phyloP scores from a whole-genome alignment of 2,113 vertebrate species.

The Corythoichthys intestinalis region DNA sequence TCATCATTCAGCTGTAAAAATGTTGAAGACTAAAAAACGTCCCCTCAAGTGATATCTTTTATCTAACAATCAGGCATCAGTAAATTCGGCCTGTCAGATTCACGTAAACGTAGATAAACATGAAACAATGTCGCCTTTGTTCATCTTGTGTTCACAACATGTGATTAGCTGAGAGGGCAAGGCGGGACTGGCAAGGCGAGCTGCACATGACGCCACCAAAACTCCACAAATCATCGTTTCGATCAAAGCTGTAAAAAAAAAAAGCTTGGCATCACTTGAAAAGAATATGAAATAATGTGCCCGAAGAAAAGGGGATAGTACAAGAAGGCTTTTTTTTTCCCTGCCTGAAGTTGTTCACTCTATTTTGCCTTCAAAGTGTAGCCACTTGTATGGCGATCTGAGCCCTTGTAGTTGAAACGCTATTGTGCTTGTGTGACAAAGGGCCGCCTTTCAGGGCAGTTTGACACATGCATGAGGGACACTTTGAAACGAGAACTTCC shows the following conservation, averaged over 20 bases:
- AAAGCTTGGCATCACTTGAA: conserved; percentile 56
- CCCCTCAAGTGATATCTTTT: not conserved
- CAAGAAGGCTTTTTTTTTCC: conserved; percentile 11
- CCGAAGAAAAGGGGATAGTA: conserved; percentile 28
- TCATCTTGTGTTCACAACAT: conserved; percentile 29
- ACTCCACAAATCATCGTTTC: conserved; percentile 38
- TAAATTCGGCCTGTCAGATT: not conserved
- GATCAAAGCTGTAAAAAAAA: conserved; percentile 51
- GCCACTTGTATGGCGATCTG: conserved; percentile 64
- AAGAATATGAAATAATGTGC: conserved; percentile 61
- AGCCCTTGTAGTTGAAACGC: conserved; percentile 58
- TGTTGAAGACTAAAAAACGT: not conserved
- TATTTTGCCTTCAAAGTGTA: conserved; percentile 44
- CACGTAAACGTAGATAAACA: conserved; percentile 13
- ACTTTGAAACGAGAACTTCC: conserved; percentile 62
- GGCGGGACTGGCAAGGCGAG: not conserved
- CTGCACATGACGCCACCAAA: conserved; percentile 13
- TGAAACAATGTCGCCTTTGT: conserved; percentile 23
- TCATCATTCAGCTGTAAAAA: not conserved
- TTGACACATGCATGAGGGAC: conserved; percentile 66
- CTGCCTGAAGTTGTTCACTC: conserved; percentile 52
- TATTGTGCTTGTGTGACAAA: conserved; percentile 69
- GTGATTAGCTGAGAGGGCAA: conserved; percentile 8
- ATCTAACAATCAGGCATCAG: not conserved
- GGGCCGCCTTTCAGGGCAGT: conserved; percentile 56